A percentile compares a stretch with the other conserved stretches of the same genome.
These are phyloP conservation scores for Gadopsis marmoratus DNA, from an alignment of 2,797 vertebrate species.

Conservation along the genomic window DNA sequence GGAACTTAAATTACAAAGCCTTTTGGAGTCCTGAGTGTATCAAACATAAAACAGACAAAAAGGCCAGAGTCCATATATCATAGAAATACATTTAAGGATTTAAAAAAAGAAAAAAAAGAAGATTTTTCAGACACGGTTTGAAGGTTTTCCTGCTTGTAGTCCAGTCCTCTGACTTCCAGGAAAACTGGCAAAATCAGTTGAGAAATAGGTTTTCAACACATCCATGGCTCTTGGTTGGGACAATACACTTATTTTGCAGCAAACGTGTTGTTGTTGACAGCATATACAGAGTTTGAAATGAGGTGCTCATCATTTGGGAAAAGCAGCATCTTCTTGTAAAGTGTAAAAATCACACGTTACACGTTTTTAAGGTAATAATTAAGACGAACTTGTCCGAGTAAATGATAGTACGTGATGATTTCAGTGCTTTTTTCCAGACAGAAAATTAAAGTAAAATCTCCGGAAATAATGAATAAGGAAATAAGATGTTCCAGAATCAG, in stretches of 20 bases:
- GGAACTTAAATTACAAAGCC: constrained; percentile 67
- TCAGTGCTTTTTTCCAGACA: background rate
- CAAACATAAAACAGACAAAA: constrained; percentile 71
- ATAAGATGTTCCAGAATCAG: too few relatives aligned
- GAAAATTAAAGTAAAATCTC: background rate
- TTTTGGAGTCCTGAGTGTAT: constrained; percentile 86
- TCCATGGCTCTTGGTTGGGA: constrained; percentile 38
- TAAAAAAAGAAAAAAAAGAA: constrained; percentile 5
- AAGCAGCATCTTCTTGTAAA: constrained; percentile 40
- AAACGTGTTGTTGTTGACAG: constrained; percentile 32
- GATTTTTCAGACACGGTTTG: background rate
- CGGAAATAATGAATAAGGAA: too few relatives aligned
- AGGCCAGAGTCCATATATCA: constrained; percentile 52
- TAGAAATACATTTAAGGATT: constrained; percentile 56
- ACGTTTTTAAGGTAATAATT: background rate
- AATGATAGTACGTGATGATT: background rate
- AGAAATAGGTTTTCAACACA: constrained; percentile 16
- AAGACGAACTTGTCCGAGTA: background rate
- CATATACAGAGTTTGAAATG: constrained; percentile 11
- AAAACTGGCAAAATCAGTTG: background rate
- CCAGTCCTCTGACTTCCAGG: constrained; percentile 1
- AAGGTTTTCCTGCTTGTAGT: constrained; percentile 14
- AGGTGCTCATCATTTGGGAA: constrained; percentile 29
- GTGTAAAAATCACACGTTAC: constrained; percentile 2
- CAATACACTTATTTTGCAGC: constrained; percentile 36